phyloP scores from a whole-genome alignment of 2,888 invertebrate genomes.

The Euzophera pinguis region DNA sequence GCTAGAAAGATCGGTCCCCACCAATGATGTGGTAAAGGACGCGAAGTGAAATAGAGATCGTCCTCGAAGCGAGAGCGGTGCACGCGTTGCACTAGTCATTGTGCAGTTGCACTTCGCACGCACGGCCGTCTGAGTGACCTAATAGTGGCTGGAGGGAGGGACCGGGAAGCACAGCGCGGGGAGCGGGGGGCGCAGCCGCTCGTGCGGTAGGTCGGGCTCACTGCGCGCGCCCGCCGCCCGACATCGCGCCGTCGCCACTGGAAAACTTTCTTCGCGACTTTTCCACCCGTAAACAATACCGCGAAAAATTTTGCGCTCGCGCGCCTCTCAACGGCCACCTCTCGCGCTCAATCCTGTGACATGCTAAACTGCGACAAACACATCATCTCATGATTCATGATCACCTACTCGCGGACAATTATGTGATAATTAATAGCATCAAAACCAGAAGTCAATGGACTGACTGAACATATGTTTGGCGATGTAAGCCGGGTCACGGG shows the following conservation, averaged over 20 bases:
- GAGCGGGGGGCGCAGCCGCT: constrained; percentile 56
- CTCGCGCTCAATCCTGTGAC: constrained; percentile 22
- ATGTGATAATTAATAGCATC: constrained; percentile 39
- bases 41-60: constrained; percentile 78
- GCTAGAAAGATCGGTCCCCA: constrained; percentile 78
- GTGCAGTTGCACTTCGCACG: constrained; percentile 76
- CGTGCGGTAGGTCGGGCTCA: constrained; percentile 79
- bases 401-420: constrained; percentile 31
- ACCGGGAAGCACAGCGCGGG: constrained; percentile 69
- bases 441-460: constrained; percentile 36
- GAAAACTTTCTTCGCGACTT: constrained; percentile 77
- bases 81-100: constrained; percentile 78
- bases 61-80: constrained; percentile 80
- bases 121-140: constrained; percentile 76
- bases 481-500: constrained; percentile 58
- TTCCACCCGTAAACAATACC: constrained; percentile 71
- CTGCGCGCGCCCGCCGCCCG: constrained; percentile 68
- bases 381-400: constrained; percentile 22
- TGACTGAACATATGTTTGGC: constrained; percentile 45
- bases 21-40: constrained; percentile 76
- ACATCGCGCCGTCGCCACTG: constrained; percentile 60
- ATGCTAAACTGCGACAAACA: constrained; percentile 24
- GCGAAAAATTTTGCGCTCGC: constrained; percentile 55
- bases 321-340: constrained; percentile 26
- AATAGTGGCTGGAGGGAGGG: constrained; percentile 78